Evolutionary conservation across 2,113 vertebrate species (phyloP), one percentile per base, ranked within the genome.

Genomic region (Cisticola juncidis): DNA sequence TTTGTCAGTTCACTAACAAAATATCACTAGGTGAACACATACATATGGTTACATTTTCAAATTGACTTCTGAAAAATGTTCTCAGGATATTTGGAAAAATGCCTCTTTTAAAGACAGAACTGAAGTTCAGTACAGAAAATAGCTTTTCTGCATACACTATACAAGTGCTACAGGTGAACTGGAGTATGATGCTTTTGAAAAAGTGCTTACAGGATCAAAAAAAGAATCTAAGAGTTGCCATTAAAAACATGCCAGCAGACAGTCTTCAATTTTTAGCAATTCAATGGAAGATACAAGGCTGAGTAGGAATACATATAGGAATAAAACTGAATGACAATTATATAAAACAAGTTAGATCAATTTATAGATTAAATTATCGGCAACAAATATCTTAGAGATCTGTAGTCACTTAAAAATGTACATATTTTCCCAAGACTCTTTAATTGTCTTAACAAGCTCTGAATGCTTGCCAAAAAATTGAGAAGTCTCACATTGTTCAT

Each of bases 41-140:
- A n/a, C 88, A 94, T 94, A 96, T 92, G 90, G 90, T 92, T 88
- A 64, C 47, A 92, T 94, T 83, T 92, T 68, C 56, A 90, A 84
- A 68, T 6, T 64, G 76, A 94, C 85, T 95, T 90, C 79, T 90
- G 51, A 88, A 93, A 90, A 93, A 78, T 28, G 7, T 81, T 95
- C 71, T 56, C 19, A 86, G 35, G 51, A 33, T 96, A 81, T 90
- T 61, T 96, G 85, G 88, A 93, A 92, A 93, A 92, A 58, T 1
- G 61, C 92, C 94, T 88, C 23, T 17, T 93, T 94, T 86, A 90
- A 88, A 83, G 79, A 81, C 36, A 84, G 57, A 64, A 62, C 33
- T 50, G n/a, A 88, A 95, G 35, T 29, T 88, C 36, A 80, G 53
- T 48, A 54, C 12, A 88, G 68, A 86, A 95, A 96, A 86, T 28